Conservation (phyloP, 1,140 invertebrate genomes). For the Monochamus saltuarius region DNA sequence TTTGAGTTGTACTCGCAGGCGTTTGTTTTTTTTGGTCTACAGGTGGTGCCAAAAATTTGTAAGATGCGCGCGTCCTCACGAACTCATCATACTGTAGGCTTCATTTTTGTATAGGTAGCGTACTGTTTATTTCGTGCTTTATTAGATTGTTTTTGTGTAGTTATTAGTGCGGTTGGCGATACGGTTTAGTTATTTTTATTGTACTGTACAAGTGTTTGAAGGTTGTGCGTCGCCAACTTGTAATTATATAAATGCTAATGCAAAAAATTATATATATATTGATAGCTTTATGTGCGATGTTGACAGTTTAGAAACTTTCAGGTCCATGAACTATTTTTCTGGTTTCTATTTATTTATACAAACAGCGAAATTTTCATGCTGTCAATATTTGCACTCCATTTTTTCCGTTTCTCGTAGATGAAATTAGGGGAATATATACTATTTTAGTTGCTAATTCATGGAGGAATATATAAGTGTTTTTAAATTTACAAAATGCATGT, state of each 20-base stretch:
- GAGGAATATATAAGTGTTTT: conserved; percentile 41
- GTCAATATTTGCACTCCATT: neutral
- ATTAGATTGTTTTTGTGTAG: conserved; percentile 37
- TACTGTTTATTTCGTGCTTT: conserved; percentile 39
- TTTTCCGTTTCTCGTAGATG: conserved; percentile 1
- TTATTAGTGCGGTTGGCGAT: conserved; percentile 40
- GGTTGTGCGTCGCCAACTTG: conserved; percentile 46
- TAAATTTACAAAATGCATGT: conserved; percentile 37
- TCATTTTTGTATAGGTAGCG: conserved; percentile 38
- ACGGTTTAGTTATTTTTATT: conserved; percentile 37
- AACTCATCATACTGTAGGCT: conserved; percentile 33
- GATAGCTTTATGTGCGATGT: conserved; percentile 16
- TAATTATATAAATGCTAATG: conserved; percentile 32
- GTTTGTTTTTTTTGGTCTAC: conserved; percentile 33
- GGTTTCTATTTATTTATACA: conserved; percentile 8
- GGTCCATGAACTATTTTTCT: conserved; percentile 29
- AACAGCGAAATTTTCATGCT: conserved; percentile 8
- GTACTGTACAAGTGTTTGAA: conserved; percentile 41
- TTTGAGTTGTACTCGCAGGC: conserved; percentile 20
- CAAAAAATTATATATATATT: conserved; percentile 29
- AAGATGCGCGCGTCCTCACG: conserved; percentile 12
- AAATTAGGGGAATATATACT: conserved; percentile 8
- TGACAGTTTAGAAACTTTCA: conserved; percentile 26
- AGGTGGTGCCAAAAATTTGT: conserved; percentile 42
- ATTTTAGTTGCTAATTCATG: conserved; percentile 27